These are phyloP conservation scores for Cardinalis cardinalis DNA, from an alignment of 2,113 vertebrate genomes.

Conservation along the genomic window DNA sequence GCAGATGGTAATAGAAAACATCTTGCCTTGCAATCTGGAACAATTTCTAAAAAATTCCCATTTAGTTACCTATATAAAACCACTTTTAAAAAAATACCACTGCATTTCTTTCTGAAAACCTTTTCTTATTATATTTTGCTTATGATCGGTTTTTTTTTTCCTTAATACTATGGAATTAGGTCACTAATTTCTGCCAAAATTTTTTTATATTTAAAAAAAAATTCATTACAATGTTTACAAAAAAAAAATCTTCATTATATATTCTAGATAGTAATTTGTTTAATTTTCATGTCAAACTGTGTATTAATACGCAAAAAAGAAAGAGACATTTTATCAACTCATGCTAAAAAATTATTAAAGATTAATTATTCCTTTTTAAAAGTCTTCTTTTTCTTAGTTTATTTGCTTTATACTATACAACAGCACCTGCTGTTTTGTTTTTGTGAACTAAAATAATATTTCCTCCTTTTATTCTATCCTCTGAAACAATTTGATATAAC, in stretches of 20 bases:
- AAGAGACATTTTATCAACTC: rapidly evolving
- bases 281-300: not conserved
- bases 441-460: not conserved
- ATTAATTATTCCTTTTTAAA: not conserved
- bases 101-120: not conserved
- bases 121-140: not conserved
- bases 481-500: not conserved
- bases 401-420: not conserved
- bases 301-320: not conserved
- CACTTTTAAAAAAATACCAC: rapidly evolving
- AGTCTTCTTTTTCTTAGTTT: not conserved
- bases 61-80: not conserved
- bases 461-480: not conserved
- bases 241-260: not conserved
- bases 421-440: not conserved
- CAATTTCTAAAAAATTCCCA: not conserved
- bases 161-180: not conserved
- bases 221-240: not conserved
- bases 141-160: not conserved
- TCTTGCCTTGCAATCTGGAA: too few relatives aligned
- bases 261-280: not conserved
- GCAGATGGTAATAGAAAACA: too few relatives aligned
- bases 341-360: not conserved
- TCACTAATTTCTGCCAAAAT: not conserved
- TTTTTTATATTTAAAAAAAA: not conserved